Percentiles rank a stretch among this genome's conserved stretches.
These are phyloP conservation scores for Oncorhynchus gorbuscha DNA, from an alignment of 2,113 vertebrate species.

Conservation along the genomic window DNA sequence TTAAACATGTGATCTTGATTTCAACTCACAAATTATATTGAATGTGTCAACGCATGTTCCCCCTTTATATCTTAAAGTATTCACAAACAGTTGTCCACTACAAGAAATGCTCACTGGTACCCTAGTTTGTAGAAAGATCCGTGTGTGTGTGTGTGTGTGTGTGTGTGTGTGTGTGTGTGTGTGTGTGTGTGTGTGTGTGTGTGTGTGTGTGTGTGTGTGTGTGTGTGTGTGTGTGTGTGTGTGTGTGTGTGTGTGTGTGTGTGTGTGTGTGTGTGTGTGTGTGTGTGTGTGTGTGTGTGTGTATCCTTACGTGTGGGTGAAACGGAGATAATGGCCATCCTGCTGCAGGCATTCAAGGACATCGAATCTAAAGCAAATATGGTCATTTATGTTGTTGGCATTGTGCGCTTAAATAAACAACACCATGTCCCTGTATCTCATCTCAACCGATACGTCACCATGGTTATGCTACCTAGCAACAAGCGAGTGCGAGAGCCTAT, in stretches of 20 bases:
- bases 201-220: background rate
- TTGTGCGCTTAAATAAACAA: background rate
- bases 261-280: background rate
- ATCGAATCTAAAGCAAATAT: background rate
- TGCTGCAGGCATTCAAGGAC: background rate
- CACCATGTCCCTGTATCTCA: background rate
- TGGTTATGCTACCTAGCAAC: conserved; percentile 8
- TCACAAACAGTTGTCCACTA: too few species aligned
- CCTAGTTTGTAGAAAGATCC: background rate
- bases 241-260: background rate
- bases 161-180: background rate
- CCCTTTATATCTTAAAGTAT: too few species aligned
- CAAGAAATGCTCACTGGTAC: too few species aligned
- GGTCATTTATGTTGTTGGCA: background rate
- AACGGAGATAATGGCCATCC: background rate
- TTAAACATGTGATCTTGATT: too few species aligned
- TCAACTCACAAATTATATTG: too few species aligned
- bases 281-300: background rate
- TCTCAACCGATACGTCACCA: too few species aligned
- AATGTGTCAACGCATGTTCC: too few species aligned
- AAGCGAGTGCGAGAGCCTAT: background rate
- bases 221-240: background rate
- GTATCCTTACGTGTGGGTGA: background rate
- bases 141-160: background rate
- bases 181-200: background rate